Evolutionary conservation across 2,113 vertebrate species (phyloP), one percentile per base, ranked within the genome.

Genomic region (Campylorhamphus procurvoides): DNA sequence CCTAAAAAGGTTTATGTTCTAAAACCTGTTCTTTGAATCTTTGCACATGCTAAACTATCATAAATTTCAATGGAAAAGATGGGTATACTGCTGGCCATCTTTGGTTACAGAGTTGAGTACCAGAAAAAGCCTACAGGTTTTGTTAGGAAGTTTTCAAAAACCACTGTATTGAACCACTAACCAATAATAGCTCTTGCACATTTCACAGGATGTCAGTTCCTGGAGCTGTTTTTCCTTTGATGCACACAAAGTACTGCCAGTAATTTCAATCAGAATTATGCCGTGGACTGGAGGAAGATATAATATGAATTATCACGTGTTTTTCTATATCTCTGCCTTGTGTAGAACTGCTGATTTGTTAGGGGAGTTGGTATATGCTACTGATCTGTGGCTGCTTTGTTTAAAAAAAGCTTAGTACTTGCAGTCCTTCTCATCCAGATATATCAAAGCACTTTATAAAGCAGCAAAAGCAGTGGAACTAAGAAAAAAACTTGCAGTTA

Each of bases 151-250:
- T 86, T 94, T 96, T 97, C 67, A 96, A 91, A 96, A 96, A 77
- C 92, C 91, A 96, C 77, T 47, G 59, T 94, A 97, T 92, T 93
- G 95, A 98, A 94, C 93, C 59, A 81, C 71, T 37, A 87, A 74
- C 74, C 84, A 55, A 42, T 94, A 96, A 97, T 84, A 97, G 93
- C 95, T 96, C 95, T 87, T 77, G 84, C 86, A 94, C 93, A 94
- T 96, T 98, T 97, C 96, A 97, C 96, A 96, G 95, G 89, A 89
- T 97, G 74, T 92, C 96, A 97, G 92, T 96, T 94, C 96, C 67
- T 91, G 95, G 95, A 81, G 89, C 76, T 97, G 62, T 92, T 97
- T 97, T 96, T 95, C 82, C 80, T 98, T 95, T 97, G 93, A 97
- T 96, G 91, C 94, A 62, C 88, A 87, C 53, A 77, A 84, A 93